Evolutionary conservation across 2,888 invertebrate species (phyloP), one percentile per base, ranked within the genome.

Genomic region (Notodonta ziczac): DNA sequence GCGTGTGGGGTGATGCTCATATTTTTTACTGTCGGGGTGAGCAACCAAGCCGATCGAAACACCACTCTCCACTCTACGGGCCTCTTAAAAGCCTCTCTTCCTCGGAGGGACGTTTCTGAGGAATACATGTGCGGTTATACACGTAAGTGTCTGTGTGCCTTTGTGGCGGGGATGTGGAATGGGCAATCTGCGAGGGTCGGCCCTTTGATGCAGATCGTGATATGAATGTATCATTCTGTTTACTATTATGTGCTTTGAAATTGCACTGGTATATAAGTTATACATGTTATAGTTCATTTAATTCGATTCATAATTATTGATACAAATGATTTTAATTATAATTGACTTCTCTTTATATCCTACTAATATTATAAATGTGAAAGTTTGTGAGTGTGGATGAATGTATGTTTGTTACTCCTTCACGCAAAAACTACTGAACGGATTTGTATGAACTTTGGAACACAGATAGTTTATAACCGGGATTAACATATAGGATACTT

Each of bases 11-110:
- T 42, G 91, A 91, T 91, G 89, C 90, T 91, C 92, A 93, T 91
- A 93, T 93, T 93, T 93, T 93, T 93, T 93, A 92, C 92, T 92
- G 93, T 93, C 93, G 88, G 93, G 93, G 90, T 93, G 93, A 91
- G 93, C 93, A 93, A 81, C 87, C 87, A 81, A 93, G 93, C 93
- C 89, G 90, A 93, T 93, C 93, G 93, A 88, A 80, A 93, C 93
- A 93, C 73, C 85, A 82, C 90, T 93, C 92, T 93, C 93, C 93
- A 93, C 93, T 89, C 87, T 81, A 82, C 87, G 85, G 88, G 87
- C 89, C 91, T 88, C 89, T 92, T 91, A 93, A 93, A 91, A 91
- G 89, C 89, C 82, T 84, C 82, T 81, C 84, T 87, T 85, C 82
- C 84, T 78, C 63, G 62, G 68, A 87, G 87, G 87, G 88, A 86